A percentile compares a stretch with the other conserved stretches of the same genome.
Conservation (phyloP, 2,797 vertebrate genomes). For the Pseudochromis fuscus region DNA sequence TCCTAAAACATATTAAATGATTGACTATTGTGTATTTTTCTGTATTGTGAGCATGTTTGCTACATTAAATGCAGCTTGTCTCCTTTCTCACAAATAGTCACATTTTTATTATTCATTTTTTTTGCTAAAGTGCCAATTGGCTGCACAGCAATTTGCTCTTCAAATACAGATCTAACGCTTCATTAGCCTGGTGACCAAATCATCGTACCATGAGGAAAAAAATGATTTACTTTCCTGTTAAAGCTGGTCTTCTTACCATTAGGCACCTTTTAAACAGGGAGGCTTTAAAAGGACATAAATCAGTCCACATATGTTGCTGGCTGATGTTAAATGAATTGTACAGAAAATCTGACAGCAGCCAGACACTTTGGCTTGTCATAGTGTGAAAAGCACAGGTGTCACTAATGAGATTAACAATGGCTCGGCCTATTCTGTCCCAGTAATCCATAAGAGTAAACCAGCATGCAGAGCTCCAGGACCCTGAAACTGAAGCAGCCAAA, state of each 20-base stretch:
- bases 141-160: no score
- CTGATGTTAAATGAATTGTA: constrained; percentile 1
- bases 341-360: constrained; percentile 13
- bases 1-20: not conserved
- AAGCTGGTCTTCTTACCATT: not conserved
- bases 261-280: not conserved
- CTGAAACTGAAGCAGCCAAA: constrained; percentile 21
- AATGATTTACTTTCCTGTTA: not conserved
- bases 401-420: constrained; percentile 15
- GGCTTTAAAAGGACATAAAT: not conserved
- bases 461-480: not conserved
- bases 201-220: not conserved
- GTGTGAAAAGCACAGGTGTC: constrained; percentile 18
- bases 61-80: not conserved
- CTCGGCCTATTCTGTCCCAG: constrained; percentile 12
- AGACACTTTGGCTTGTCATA: constrained; percentile 12
- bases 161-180: not conserved
- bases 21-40: not conserved
- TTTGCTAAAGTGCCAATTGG: not conserved
- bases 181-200: not conserved
- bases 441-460: not conserved
- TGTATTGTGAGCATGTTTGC: not conserved
- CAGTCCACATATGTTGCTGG: not conserved
- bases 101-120: not conserved
- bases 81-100: not conserved